phyloP scores from a whole-genome alignment of 2,888 invertebrate species.

The Andricus curvator region DNA sequence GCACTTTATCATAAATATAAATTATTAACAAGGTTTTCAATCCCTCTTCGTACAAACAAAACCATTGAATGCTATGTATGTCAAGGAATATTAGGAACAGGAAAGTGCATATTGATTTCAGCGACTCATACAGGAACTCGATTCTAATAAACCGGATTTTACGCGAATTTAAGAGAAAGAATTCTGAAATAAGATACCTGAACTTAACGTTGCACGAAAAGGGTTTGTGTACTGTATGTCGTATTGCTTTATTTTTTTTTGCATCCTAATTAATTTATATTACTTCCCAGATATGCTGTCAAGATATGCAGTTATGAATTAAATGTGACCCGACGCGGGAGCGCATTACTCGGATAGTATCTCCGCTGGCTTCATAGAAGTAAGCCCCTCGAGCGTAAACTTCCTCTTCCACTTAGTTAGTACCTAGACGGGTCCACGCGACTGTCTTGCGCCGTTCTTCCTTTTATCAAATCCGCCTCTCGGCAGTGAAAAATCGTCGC shows the following conservation, averaged over 20 bases:
- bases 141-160: neutral
- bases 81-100: neutral
- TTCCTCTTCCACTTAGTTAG: slow-evolving; percentile 54
- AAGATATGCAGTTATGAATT: slow-evolving; percentile 67
- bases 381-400: neutral
- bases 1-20: neutral
- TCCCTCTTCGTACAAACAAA: neutral
- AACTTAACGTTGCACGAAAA: too few relatives aligned
- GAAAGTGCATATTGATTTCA: neutral
- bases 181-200: too few relatives aligned
- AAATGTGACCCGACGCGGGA: slow-evolving; percentile 59
- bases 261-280: slow-evolving; percentile 62
- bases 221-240: too few relatives aligned
- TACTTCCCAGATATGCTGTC: slow-evolving; percentile 58
- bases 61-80: neutral
- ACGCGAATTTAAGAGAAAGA: neutral
- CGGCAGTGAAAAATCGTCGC: slow-evolving; percentile 60
- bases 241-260: too few relatives aligned
- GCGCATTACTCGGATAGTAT: neutral
- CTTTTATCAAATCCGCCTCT: slow-evolving; percentile 23
- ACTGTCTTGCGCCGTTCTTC: slow-evolving; percentile 9
- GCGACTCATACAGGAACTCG: neutral
- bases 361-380: neutral
- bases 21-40: neutral
- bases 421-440: slow-evolving; percentile 42